Conservation (phyloP, 1,140 invertebrate genomes). For the Aleiodes sp. region DNA sequence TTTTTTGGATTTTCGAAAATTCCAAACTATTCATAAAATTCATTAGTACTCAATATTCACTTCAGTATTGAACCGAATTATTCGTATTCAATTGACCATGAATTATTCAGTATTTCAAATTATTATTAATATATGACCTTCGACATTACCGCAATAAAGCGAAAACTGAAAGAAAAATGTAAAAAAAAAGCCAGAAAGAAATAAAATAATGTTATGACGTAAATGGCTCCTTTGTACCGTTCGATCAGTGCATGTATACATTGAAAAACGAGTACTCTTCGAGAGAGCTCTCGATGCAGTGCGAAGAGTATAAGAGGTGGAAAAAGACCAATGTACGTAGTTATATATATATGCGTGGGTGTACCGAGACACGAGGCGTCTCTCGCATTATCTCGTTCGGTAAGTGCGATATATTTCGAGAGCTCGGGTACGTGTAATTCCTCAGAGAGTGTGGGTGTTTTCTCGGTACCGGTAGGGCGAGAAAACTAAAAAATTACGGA, state of each 20-base stretch:
- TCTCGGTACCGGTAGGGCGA: background rate
- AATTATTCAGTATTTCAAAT: no score
- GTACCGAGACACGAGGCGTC: conserved; percentile 17
- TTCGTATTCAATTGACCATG: no score
- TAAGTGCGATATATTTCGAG: conserved; percentile 33
- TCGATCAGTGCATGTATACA: background rate
- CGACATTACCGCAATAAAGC: no score
- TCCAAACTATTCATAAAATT: no score
- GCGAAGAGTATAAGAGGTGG: background rate
- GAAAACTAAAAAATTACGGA: background rate
- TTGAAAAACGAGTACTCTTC: background rate
- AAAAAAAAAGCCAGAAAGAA: no score
- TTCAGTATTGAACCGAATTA: no score
- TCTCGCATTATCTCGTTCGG: conserved; percentile 27
- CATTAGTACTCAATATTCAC: no score
- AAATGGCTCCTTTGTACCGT: conserved; percentile 1
- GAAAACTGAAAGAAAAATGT: no score
- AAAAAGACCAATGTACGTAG: background rate
- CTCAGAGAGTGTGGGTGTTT: background rate
- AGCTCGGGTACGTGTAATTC: background rate
- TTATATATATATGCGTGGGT: conserved; percentile 14
- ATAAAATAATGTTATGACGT: background rate
- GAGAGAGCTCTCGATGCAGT: no score
- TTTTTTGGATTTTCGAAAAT: no score
- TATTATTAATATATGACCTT: no score